Evolutionary conservation across 2,888 invertebrate genomes (phyloP).

Genomic region (Mesorhabditis sp.): DNA sequence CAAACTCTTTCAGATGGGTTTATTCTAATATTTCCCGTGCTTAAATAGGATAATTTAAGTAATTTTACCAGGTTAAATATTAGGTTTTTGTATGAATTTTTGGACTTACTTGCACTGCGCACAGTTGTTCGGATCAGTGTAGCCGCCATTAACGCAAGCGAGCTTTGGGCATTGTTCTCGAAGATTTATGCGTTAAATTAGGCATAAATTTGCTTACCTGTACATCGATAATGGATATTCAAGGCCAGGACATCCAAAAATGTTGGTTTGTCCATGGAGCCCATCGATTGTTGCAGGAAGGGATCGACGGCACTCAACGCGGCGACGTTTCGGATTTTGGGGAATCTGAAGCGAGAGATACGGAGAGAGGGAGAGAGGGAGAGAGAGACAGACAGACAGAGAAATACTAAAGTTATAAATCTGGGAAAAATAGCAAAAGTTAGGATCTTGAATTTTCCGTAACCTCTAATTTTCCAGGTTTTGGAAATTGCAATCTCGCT

Average conservation of each 20-base stretch:
- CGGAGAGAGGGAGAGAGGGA: too few species aligned
- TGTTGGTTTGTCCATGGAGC: constrained; percentile 35
- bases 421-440: too few species aligned
- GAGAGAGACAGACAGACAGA: too few species aligned
- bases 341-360: constrained; percentile 20
- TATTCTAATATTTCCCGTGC: not conserved
- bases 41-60: not conserved
- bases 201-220: constrained; percentile 10
- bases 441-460: too few species aligned
- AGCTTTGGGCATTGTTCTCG: constrained; percentile 4
- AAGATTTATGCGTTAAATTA: not conserved
- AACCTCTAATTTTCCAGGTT: too few species aligned
- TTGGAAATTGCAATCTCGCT: too few species aligned
- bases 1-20: too few species aligned
- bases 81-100: too few species aligned
- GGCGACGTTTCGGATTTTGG: constrained; percentile 23
- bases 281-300: constrained; percentile 40
- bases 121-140: constrained; percentile 31
- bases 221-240: constrained; percentile 37
- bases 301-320: constrained; percentile 31
- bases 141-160: constrained; percentile 36
- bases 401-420: too few species aligned
- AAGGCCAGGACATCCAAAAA: constrained; percentile 34
- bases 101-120: constrained; percentile 26
- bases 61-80: not conserved